Evolutionary conservation across 2,888 invertebrate genomes (phyloP).

Genomic region (Liposcelis brunnea): DNA sequence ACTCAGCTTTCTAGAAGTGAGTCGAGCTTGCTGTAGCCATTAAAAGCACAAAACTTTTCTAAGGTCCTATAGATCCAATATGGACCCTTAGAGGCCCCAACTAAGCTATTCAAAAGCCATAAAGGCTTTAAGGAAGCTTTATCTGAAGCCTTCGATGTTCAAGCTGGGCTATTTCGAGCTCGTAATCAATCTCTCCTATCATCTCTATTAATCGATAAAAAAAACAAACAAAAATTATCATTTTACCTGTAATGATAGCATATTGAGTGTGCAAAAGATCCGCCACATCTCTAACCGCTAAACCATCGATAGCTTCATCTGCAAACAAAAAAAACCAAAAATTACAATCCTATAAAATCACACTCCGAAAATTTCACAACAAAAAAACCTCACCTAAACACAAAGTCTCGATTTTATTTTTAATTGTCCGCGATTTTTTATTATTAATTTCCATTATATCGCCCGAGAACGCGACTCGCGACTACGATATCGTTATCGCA

Average conservation of each 20-base stretch:
- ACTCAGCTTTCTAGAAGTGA: no score
- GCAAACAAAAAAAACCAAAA: conserved; percentile 16
- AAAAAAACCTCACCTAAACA: conserved; percentile 11
- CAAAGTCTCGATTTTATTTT: not conserved
- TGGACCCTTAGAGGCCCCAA: no score
- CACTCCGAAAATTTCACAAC: no score
- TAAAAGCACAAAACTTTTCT: no score
- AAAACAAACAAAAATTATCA: not conserved
- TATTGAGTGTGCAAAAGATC: conserved; percentile 76
- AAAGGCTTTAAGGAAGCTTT: no score
- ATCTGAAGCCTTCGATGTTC: no score
- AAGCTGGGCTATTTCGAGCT: no score
- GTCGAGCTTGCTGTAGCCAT: no score
- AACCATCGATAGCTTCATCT: conserved; percentile 28
- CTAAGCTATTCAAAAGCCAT: no score
- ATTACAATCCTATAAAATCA: conserved; percentile 15
- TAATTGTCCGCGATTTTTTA: not conserved
- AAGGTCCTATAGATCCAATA: no score
- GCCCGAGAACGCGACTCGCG: no score
- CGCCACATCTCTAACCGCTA: conserved; percentile 62
- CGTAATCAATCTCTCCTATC: no score
- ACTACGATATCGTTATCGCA: not conserved
- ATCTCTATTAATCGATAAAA: conserved; percentile 5
- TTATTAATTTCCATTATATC: not conserved
- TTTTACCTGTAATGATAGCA: conserved; percentile 64